These are phyloP conservation scores for Drosophila mayri DNA, from an alignment of 1,140 invertebrate species.

Conservation along the genomic window DNA sequence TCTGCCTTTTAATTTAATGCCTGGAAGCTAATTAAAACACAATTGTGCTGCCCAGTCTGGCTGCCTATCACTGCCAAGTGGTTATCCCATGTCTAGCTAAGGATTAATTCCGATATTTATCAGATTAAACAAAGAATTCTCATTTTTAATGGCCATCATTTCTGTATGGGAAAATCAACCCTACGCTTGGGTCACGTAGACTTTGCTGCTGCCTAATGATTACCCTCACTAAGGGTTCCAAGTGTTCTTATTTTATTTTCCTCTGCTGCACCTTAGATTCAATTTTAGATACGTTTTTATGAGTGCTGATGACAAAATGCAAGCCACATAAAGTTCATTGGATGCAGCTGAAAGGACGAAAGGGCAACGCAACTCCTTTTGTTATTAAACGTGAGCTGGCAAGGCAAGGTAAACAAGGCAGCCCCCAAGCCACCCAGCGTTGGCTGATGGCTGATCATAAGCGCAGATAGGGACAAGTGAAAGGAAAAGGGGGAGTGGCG, in stretches of 20 bases:
- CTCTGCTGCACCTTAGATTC: constrained; percentile 64
- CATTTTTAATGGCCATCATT: constrained; percentile 18
- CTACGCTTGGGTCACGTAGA: constrained; percentile 2
- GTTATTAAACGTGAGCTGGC: constrained; percentile 52
- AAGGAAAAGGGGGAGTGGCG: constrained; percentile 1
- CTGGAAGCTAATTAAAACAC: constrained; percentile 1
- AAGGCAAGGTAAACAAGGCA: constrained; percentile 57
- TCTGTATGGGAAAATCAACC: neutral
- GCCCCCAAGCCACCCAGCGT: constrained; percentile 42
- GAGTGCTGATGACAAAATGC: constrained; percentile 73
- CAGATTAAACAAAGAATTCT: neutral
- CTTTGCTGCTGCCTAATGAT: constrained; percentile 27
- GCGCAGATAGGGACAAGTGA: constrained; percentile 46
- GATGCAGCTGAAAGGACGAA: constrained; percentile 36
- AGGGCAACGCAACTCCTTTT: constrained; percentile 50
- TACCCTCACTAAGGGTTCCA: constrained; percentile 42
- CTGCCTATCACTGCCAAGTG: neutral
- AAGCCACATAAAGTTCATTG: constrained; percentile 63
- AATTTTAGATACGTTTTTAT: constrained; percentile 72
- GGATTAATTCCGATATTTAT: neutral
- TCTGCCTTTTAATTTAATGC: neutral
- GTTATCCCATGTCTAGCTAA: neutral
- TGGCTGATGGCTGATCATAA: constrained; percentile 58
- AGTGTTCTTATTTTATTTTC: constrained; percentile 54
- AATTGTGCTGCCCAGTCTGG: neutral